These are phyloP conservation scores for Carollia perspicillata DNA, from an alignment of 2,113 vertebrate species.

Conservation along the genomic window DNA sequence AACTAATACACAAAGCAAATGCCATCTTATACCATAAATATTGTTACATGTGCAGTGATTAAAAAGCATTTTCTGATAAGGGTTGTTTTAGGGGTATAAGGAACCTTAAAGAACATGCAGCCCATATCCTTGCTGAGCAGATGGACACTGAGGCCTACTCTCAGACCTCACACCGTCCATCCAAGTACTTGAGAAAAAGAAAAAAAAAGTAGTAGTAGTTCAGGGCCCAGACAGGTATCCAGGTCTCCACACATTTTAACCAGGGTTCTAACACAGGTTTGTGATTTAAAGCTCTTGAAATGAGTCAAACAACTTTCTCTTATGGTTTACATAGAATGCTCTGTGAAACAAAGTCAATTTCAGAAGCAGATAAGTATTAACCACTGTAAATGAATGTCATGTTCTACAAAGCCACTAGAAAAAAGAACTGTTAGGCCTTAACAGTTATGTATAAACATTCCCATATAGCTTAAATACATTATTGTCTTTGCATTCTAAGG, in stretches of 20 bases:
- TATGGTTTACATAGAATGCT: background rate
- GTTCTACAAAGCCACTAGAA: background rate
- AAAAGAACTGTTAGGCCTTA: background rate
- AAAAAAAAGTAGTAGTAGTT: background rate
- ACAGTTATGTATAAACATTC: background rate
- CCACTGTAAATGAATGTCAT: background rate
- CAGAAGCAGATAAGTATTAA: background rate
- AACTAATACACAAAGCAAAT: background rate
- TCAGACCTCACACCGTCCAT: background rate
- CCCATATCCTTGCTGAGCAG: background rate
- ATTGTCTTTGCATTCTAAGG: background rate
- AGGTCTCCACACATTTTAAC: background rate
- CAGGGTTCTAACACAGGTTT: background rate
- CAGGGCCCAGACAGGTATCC: background rate
- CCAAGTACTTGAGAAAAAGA: background rate
- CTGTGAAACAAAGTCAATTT: background rate
- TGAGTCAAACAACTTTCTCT: background rate
- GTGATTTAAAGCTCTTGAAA: background rate
- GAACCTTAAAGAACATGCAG: background rate
- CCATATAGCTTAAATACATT: background rate
- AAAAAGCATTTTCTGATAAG: conserved; percentile 7
- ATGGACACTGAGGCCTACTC: background rate
- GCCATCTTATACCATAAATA: background rate
- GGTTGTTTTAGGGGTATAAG: background rate
- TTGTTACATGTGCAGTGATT: background rate